Evolutionary conservation across 2,797 vertebrate genomes (phyloP), one percentile per base, ranked within the genome.

Genomic region (Megalops cyprinoides): DNA sequence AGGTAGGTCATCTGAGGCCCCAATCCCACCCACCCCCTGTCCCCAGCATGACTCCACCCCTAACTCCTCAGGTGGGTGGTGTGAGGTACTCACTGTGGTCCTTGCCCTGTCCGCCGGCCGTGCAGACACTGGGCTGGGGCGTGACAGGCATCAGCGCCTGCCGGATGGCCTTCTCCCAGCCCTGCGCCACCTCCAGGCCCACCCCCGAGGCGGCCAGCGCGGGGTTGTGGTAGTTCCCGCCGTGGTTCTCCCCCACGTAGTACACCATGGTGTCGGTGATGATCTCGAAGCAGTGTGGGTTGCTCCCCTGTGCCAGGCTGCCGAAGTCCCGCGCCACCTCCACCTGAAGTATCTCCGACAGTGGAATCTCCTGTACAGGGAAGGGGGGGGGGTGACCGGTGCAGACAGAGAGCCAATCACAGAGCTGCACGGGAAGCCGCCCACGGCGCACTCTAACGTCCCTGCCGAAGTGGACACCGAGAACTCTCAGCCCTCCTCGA

Each of bases 111-210:
- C 96, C 96, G 6, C 92, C 92, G 85, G 94, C 92, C 80, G 94
- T 94, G 85, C 96, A 96, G 85, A 98, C 83, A 23, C 97, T 99
- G 84, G 97, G 94, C 91, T 99, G 97, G 85, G 97, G 97, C 12
- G 98, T 99, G 84, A 99, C 98, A 23, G 98, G 98, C 97, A 99
- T 99, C 90, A 99, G 94, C 85, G 98, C 98, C 89, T 99, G 98
- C 88, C 97, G 94, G 91, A 99, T 98, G 90, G 97, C 97, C 89
- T 97, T 97, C 93, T 99, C 97, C 98, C 97, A 99, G 91, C 97
- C 95, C 89, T 97, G 97, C 55, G 97, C 97, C 88, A 99, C 97
- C 67, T 98, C 97, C 88, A 96, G 90, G 87, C 97, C 97, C 39
- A 98, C 96, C 82, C 97, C 97, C 0, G 97, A 95, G 83, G 97